Evolutionary conservation across 2,888 invertebrate species (phyloP).

Genomic region (Monoplex corrugatus): DNA sequence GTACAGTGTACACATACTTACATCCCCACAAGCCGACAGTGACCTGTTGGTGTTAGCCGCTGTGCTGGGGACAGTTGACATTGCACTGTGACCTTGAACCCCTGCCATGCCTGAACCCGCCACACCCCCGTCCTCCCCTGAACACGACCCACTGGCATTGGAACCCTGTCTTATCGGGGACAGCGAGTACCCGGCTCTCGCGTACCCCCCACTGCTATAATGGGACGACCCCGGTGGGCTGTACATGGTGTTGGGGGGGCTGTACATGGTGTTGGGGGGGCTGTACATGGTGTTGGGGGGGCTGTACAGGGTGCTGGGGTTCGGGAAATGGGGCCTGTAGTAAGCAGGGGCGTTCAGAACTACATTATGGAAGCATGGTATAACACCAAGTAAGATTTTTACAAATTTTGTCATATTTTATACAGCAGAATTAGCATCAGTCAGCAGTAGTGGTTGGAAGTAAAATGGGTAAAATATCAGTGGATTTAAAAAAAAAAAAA

Average conservation of each 20-base stretch:
- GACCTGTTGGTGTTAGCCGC: not conserved
- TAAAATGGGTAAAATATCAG: too few relatives aligned
- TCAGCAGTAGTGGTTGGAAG: too few relatives aligned
- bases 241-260: not conserved
- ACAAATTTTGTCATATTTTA: too few relatives aligned
- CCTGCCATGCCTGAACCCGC: slow-evolving; percentile 19
- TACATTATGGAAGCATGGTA: too few relatives aligned
- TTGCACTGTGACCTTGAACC: not conserved
- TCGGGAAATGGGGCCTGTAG: slow-evolving; percentile 54
- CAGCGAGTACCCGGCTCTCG: not conserved
- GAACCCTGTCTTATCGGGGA: slow-evolving; percentile 32
- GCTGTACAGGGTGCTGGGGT: not conserved
- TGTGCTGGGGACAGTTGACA: not conserved
- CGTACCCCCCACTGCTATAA: not conserved
- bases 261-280: slow-evolving; percentile 17
- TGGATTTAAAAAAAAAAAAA: too few relatives aligned
- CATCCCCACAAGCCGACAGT: slow-evolving; percentile 23
- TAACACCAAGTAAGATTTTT: too few relatives aligned
- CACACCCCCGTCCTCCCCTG: slow-evolving; percentile 35
- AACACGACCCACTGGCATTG: slow-evolving; percentile 33
- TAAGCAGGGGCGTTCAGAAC: slow-evolving; percentile 55
- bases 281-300: not conserved
- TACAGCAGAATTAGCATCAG: too few relatives aligned
- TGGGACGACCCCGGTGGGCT: slow-evolving; percentile 27
- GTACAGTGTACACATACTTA: slow-evolving; percentile 12